Base-by-base conservation (phyloP, 1,140 invertebrate species). In the Harlomillsia oculata region DNA sequence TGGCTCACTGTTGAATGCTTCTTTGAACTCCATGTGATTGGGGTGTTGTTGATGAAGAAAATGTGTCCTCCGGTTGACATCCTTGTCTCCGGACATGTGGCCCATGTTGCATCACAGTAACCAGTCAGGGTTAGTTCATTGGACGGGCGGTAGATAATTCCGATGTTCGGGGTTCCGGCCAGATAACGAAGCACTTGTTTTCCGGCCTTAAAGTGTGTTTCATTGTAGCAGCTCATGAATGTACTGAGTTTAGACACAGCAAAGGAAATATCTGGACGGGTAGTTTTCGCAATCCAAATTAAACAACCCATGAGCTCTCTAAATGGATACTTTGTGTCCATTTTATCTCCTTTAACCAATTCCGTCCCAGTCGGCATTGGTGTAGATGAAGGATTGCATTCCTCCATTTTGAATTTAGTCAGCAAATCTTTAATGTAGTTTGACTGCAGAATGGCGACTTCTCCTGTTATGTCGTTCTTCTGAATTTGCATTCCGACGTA, bases 1-100 rank as follows among this genome's bases (percentile, higher is more conserved):
- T 72, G 58, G 32, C 69, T 65, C 18, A 70, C 58, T 4, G 48
- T 61, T 9, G 55, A 56, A 43, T 72, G 70, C 43, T 69, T 67
- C 37, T 63, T 66, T 37, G 62, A 60, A 9, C 56, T 41, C 69
- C 69, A 71, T 5, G 63, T 55, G 18, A 72, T 59, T 2, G 62
- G 41, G 6, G 57, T 9, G 6, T 51, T 48, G 14, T 53, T 53
- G 3, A 53, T 4, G 5, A n/a, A 9, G 16, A 41, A 53, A n/a
- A 53, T 30, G 11, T 41, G 6, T 29, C 50, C 50, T 1, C 21
- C 14, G 2, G 50, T 40, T 4, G 50, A 53, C 21, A 16, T 41
- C 11, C 2, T 2, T 2, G 11, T 29, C 3, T 9, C 1, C n/a
- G 26, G 9, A 9, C 30, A 23, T 29, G 21, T 39, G 3, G 21